phyloP scores from a whole-genome alignment of 2,797 vertebrate species.

The Aphelocoma californica region DNA sequence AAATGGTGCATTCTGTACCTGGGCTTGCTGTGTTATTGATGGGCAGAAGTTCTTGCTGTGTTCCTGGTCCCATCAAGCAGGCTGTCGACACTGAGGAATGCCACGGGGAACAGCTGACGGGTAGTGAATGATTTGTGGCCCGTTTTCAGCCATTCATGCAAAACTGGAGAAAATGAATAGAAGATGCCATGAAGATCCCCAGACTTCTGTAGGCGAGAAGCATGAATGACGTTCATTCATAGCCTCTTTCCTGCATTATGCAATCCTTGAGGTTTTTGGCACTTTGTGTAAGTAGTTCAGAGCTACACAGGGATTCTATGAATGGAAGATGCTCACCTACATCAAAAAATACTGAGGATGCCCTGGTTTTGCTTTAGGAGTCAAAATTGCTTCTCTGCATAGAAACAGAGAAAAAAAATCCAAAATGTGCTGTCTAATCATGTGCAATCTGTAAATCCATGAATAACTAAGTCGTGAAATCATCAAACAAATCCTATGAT shows the following conservation, averaged over 20 bases:
- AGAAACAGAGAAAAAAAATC: background rate
- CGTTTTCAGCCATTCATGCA: background rate
- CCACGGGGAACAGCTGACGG: background rate
- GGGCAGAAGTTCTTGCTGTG: background rate
- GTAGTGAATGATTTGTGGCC: background rate
- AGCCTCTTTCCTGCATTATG: background rate
- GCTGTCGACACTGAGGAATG: background rate
- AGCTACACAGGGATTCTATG: background rate
- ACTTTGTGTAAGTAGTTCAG: background rate
- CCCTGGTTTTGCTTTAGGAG: background rate
- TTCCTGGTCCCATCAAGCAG: background rate
- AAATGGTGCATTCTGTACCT: fast-evolving
- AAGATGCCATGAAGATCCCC: background rate
- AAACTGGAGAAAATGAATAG: background rate
- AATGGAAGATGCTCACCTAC: background rate
- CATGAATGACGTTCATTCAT: background rate
- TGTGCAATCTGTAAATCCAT: background rate
- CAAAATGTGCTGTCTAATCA: background rate
- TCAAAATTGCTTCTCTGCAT: background rate
- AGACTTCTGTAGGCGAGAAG: background rate
- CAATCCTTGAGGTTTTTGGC: background rate
- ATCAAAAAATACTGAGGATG: background rate
- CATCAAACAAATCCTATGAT: slow-evolving; percentile 21
- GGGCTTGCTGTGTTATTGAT: background rate
- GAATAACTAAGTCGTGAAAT: slow-evolving; percentile 22